Percentiles rank a stretch among this genome's conserved stretches.
Evolutionary conservation across 2,797 vertebrate genomes (phyloP).

Genomic region (Champsocephalus esox): DNA sequence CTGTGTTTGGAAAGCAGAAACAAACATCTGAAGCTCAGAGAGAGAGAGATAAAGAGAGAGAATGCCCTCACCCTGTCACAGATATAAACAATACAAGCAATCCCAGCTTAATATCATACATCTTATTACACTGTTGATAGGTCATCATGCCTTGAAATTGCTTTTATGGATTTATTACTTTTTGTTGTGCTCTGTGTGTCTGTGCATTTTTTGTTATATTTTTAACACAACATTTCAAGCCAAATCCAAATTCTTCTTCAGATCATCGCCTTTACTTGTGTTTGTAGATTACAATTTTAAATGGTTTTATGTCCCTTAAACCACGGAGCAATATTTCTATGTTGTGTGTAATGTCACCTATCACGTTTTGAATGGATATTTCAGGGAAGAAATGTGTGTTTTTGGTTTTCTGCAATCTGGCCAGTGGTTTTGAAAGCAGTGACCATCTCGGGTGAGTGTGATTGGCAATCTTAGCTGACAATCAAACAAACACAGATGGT

Average conservation of each 20-base stretch:
- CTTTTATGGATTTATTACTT: constrained; percentile 66
- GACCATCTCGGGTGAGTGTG: neutral
- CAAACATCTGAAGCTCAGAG: constrained; percentile 28
- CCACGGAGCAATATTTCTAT: neutral
- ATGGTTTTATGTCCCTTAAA: neutral
- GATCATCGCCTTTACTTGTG: neutral
- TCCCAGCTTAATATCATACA: constrained; percentile 73
- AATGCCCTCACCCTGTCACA: constrained; percentile 30
- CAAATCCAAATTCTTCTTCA: constrained; percentile 14
- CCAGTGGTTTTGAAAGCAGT: constrained; percentile 6
- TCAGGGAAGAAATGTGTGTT: neutral
- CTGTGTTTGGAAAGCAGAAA: constrained; percentile 45
- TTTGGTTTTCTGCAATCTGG: constrained; percentile 8
- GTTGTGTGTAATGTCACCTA: neutral
- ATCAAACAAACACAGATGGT: neutral
- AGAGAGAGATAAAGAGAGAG: constrained; percentile 22
- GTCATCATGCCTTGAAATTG: constrained; percentile 49
- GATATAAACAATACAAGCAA: constrained; percentile 62
- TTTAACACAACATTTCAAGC: constrained; percentile 21
- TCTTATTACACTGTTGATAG: constrained; percentile 63
- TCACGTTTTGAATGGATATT: neutral
- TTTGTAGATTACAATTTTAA: constrained; percentile 7
- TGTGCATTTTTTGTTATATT: constrained; percentile 44
- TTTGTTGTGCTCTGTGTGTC: constrained; percentile 48
- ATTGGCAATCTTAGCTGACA: neutral